Percentiles rank a stretch among this genome's conserved stretches.
Conservation (phyloP, 2,797 vertebrate species). For the Pteronotus mesoamericanus region DNA sequence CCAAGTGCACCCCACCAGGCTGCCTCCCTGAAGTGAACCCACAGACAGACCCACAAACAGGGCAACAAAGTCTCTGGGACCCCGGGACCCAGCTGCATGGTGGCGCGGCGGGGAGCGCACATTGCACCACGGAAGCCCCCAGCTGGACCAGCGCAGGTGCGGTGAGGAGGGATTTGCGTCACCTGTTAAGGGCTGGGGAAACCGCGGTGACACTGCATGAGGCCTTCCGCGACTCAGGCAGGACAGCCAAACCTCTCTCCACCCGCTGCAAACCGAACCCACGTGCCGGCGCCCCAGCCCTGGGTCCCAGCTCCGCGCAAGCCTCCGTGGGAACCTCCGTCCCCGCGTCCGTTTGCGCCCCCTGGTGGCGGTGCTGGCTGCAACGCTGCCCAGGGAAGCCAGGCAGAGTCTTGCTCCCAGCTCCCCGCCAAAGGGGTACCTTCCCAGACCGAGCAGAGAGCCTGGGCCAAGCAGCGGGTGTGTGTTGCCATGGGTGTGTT, state of each 20-base stretch:
- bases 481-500: neutral
- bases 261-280: neutral
- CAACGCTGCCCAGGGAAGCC: neutral
- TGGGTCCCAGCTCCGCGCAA: accelerated
- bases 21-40: neutral
- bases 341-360: neutral
- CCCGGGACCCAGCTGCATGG: neutral
- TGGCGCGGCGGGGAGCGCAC: neutral
- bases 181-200: accelerated
- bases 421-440: neutral
- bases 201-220: too few species aligned
- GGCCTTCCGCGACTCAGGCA: neutral
- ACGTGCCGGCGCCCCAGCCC: accelerated
- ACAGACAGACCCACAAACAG: accelerated
- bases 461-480: neutral
- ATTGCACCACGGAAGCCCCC: accelerated
- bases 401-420: neutral
- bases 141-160: neutral
- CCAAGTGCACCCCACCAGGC: neutral
- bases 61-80: accelerated
- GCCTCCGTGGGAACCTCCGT: accelerated
- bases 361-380: neutral
- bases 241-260: neutral
- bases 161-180: too few species aligned
- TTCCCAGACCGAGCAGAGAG: neutral